These are phyloP conservation scores for Eilema caniola DNA, from an alignment of 2,888 invertebrate genomes.

Conservation along the genomic window DNA sequence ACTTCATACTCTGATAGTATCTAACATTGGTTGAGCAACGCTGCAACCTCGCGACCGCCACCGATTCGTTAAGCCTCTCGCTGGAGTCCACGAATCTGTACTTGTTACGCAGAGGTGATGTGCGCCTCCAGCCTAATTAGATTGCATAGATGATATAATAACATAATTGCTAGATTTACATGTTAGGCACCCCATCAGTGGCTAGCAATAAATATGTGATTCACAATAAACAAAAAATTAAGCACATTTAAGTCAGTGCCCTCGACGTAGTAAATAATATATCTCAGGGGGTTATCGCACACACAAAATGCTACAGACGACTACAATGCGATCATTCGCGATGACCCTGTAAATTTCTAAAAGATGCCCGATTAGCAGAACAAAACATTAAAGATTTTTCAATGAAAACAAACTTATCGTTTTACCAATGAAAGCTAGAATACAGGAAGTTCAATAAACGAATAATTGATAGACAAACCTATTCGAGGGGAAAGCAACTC, in stretches of 20 bases:
- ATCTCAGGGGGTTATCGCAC: not conserved
- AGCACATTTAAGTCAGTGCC: not conserved
- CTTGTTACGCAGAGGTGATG: conserved; percentile 1
- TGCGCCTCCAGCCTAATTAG: not conserved
- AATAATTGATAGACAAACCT: conserved; percentile 27
- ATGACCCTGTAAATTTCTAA: conserved; percentile 1
- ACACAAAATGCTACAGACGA: not conserved
- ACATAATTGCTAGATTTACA: not conserved
- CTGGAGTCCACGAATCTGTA: not conserved
- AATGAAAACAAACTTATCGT: not conserved
- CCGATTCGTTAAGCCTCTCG: not conserved
- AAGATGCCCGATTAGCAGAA: not conserved
- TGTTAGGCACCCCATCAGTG: not conserved
- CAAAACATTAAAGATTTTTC: not conserved
- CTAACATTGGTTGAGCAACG: not conserved
- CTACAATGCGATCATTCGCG: not conserved
- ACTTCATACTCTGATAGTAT: not conserved
- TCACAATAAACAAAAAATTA: not conserved
- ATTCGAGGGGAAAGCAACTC: conserved; percentile 31
- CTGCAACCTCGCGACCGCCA: not conserved
- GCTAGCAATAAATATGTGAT: not conserved
- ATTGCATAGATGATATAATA: not conserved
- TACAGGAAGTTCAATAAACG: conserved; percentile 20
- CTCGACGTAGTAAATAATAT: not conserved
- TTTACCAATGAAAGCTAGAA: not conserved